A percentile compares a stretch with the other conserved stretches of the same genome.
Conservation (phyloP, 2,113 vertebrate species). For the Crotalus horridus region DNA sequence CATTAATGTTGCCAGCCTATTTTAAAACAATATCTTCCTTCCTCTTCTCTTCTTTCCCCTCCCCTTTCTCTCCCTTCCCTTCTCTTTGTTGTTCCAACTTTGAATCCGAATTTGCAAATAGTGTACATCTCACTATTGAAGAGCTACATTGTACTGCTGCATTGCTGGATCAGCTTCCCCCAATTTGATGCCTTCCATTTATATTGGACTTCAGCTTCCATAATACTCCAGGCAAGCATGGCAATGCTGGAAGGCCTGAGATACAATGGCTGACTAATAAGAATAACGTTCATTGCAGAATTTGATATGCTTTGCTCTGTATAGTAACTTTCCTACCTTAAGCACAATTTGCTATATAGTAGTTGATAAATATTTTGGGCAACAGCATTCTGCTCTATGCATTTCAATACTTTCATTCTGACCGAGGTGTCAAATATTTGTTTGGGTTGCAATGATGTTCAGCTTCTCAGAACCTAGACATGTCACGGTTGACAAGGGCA, state of each 20-base stretch:
- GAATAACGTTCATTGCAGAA: not conserved
- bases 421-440: not conserved
- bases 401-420: not conserved
- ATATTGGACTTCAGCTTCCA: not conserved
- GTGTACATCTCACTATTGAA: not conserved
- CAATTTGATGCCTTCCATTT: not conserved
- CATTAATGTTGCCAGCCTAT: not conserved
- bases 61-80: no score
- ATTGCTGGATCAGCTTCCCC: not conserved
- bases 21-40: not conserved
- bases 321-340: not conserved
- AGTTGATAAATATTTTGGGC: not conserved
- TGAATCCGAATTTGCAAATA: not conserved
- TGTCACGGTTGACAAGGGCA: not conserved
- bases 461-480: not conserved
- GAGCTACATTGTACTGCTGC: no score
- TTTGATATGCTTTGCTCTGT: not conserved
- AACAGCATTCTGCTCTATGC: not conserved
- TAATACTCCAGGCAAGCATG: not conserved
- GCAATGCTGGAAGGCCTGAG: not conserved
- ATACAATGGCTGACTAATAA: not conserved
- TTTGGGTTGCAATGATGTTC: not conserved
- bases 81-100: no score
- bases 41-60: not conserved
- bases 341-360: not conserved